Evolutionary conservation across 2,113 vertebrate species (phyloP).

Genomic region (Orthonyx spaldingii): DNA sequence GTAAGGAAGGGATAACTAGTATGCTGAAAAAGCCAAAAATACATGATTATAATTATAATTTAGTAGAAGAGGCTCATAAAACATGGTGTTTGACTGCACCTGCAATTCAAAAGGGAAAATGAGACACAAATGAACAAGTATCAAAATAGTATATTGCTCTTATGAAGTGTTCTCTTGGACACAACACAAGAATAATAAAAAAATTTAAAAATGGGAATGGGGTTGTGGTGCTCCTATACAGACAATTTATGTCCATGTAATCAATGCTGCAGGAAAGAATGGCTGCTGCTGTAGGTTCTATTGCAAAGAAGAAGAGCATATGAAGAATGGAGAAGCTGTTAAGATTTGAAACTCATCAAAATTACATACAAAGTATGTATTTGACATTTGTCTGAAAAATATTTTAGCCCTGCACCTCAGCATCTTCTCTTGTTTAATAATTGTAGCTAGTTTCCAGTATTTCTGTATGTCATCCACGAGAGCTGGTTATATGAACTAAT

Average conservation of each 20-base stretch:
- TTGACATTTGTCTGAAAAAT: neutral
- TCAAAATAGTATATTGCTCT: neutral
- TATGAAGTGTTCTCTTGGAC: neutral
- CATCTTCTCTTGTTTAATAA: neutral
- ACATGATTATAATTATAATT: neutral
- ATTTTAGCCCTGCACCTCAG: neutral
- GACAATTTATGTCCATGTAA: neutral
- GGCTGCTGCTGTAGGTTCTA: neutral
- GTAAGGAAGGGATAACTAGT: neutral
- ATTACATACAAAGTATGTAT: neutral
- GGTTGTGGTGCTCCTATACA: neutral
- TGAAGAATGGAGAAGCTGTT: neutral
- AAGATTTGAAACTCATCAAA: neutral
- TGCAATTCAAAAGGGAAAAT: neutral
- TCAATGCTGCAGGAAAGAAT: neutral
- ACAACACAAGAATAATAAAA: neutral
- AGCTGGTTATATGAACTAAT: neutral
- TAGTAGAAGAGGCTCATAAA: neutral
- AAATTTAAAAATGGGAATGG: neutral
- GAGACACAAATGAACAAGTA: neutral
- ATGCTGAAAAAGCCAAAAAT: neutral
- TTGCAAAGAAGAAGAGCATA: neutral
- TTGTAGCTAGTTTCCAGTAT: neutral
- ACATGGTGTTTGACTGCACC: neutral
- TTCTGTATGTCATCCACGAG: neutral